Base-by-base conservation (phyloP, 2,888 invertebrate species). In the Hoplodrina blanda region DNA sequence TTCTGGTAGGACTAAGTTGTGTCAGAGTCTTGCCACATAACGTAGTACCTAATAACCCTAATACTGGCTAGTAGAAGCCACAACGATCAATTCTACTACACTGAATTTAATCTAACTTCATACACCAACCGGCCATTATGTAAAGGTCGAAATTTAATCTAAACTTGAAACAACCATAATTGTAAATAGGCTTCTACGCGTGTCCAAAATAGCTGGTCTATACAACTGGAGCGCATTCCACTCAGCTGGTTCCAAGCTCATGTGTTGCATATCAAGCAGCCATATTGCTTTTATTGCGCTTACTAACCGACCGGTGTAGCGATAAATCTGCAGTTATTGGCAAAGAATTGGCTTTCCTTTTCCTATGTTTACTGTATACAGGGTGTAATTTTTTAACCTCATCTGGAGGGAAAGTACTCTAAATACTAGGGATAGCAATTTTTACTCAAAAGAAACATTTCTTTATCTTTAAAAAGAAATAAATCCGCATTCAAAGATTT, bases 271-370 rank as follows among this genome's bases (percentile, higher is more conserved):
- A 65, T n/a, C 25, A 17, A 73, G 73, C 59, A 68, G 49, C 17
- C 59, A 25, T 46, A 54, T 59, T 52, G 68, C 25, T 44, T 68
- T 78, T 73, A 77, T 59, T 72, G 67, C 61, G 30, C 46, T 41
- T 46, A 54, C 46, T 50, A 67, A 57, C 15, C 25, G 20, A 61
- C 15, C 20, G n/a, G 25, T 33, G 59, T 41, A 54, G n/a, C 49
- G 6, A 67, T 63, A 68, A 66, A 62, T 52, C 41, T 63, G 62
- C 52, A 52, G 55, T 37, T 52, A 60, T 69, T 62, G 46, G 37
- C 20, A 68, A 73, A 54, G 11, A 41, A 54, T 73, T 33, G 30
- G 30, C 20, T 54, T 49, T 53, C n/a, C 49, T 52, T 63, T 52
- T 53, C n/a, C 41, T 53, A 17, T 41, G n/a, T 57, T 19, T 20